Percentiles rank a stretch among this genome's conserved stretches.
Evolutionary conservation across 37 sponge, comb jelly and placozoan genomes (phyloP).

Genomic region (Agelas oroides): DNA sequence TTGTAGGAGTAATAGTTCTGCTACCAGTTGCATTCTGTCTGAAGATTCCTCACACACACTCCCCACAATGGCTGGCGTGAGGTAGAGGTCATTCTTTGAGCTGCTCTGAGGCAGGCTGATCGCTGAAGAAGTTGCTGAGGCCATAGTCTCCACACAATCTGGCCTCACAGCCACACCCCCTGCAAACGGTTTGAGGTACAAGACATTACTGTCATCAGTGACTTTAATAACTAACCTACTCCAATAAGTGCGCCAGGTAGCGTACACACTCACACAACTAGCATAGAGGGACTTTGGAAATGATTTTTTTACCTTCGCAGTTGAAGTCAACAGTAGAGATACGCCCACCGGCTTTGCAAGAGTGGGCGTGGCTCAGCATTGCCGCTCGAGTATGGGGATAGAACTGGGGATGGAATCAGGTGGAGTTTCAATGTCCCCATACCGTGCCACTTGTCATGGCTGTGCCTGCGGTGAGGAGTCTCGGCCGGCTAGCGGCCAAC

Average conservation of each 20-base stretch:
- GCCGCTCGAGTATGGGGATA: background rate
- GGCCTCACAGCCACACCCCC: too few species aligned
- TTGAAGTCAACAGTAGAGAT: too few species aligned
- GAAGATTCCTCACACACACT: conserved; percentile 46
- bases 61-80: conserved; percentile 10
- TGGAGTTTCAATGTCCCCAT: background rate
- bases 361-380: background rate
- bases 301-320: too few species aligned
- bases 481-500: conserved; percentile 83
- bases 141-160: too few species aligned
- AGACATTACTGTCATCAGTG: background rate
- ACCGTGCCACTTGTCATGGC: conserved; percentile 9
- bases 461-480: conserved; percentile 22
- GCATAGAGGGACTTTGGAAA: too few species aligned
- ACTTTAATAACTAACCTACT: too few species aligned
- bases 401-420: too few species aligned
- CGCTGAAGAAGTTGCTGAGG: too few species aligned
- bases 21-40: conserved; percentile 75
- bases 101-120: background rate
- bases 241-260: too few species aligned
- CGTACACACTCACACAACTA: too few species aligned
- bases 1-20: conserved; percentile 69
- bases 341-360: background rate
- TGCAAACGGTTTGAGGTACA: background rate
- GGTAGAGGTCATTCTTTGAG: background rate